These are phyloP conservation scores for Harpagoxenus sublaevis DNA, from an alignment of 2,888 invertebrate species.

Conservation along the genomic window DNA sequence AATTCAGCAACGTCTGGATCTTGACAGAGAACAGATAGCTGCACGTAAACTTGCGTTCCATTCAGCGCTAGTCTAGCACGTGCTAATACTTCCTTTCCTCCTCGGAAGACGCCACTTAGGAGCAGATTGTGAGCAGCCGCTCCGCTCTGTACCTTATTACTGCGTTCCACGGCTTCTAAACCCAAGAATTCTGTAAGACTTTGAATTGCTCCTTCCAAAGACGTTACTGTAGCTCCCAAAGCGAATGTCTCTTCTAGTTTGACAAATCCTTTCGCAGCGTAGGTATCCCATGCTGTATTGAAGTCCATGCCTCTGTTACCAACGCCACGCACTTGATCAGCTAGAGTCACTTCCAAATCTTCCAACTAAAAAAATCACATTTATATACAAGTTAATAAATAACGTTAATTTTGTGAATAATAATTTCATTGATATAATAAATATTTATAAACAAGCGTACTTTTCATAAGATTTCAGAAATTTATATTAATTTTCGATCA, in stretches of 20 bases:
- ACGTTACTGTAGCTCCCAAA: conserved; percentile 91
- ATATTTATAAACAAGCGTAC: neutral
- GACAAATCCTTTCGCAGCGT: conserved; percentile 86
- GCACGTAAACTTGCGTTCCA: conserved; percentile 95
- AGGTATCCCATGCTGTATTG: conserved; percentile 90
- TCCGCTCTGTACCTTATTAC: conserved; percentile 94
- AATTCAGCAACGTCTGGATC: conserved; percentile 95
- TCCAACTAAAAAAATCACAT: conserved; percentile 89
- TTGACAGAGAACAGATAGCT: conserved; percentile 95
- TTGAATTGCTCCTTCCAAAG: conserved; percentile 94
- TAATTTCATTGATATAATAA: neutral
- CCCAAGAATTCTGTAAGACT: conserved; percentile 94
- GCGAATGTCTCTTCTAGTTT: conserved; percentile 98
- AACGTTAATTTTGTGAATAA: neutral
- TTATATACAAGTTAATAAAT: neutral
- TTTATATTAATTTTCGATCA: neutral
- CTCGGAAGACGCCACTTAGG: conserved; percentile 95
- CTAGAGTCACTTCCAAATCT: conserved; percentile 94
- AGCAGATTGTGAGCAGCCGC: conserved; percentile 93
- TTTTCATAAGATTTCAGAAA: neutral
- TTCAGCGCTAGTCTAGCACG: conserved; percentile 94
- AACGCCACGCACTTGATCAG: conserved; percentile 93
- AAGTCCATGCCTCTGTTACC: conserved; percentile 87
- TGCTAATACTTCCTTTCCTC: conserved; percentile 95
- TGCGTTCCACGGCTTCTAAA: conserved; percentile 94